Base-by-base conservation (phyloP, 2,888 invertebrate species). In the Hyles lineata region DNA sequence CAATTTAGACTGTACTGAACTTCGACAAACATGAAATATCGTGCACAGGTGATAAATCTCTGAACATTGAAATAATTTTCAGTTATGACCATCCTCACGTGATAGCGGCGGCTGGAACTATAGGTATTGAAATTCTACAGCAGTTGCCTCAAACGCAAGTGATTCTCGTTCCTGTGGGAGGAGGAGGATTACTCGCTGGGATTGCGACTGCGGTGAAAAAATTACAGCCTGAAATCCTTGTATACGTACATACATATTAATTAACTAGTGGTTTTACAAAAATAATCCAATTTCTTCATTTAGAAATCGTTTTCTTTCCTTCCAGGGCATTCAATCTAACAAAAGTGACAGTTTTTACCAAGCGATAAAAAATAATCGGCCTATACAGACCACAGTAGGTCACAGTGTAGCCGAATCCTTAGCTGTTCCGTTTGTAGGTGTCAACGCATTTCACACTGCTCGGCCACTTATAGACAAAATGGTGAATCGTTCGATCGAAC, bases 41-140 rank as follows among this genome's bases (percentile, higher is more conserved):
- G 1, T 35, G 35, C 35, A 35, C 35, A 35, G 11, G 43, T 43
- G 35, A 43, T 15, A 15, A 11, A 43, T 15, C 43, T 15, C 15
- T 43, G 43, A 43, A 43, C 11, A 55, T 55, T 25, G 25, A 17
- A 15, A 25, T 25, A 17, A 67, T 70, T 71, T 67, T 83, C 87
- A 97, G 98, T 9, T 98, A 98, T 85, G 98, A 99, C 89, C 98
- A 99, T 89, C 98, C 98, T 0, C 96, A 98, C 84, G 98, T 98
- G 25, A 97, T 99, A 92, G 98, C 98, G 0, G 99, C 98, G 0
- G 97, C 98, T 83, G 99, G 99, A 11, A 98, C 98, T 0, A 96
- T 98, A 84, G 99, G 98, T 7, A 87, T 98, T 76, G 99, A 99
- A 91, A 98, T 99, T 77, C 90, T 98, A 35, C 97, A 98, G 80